phyloP scores from a whole-genome alignment of 2,113 vertebrate species.

The Hoplias malabaricus region DNA sequence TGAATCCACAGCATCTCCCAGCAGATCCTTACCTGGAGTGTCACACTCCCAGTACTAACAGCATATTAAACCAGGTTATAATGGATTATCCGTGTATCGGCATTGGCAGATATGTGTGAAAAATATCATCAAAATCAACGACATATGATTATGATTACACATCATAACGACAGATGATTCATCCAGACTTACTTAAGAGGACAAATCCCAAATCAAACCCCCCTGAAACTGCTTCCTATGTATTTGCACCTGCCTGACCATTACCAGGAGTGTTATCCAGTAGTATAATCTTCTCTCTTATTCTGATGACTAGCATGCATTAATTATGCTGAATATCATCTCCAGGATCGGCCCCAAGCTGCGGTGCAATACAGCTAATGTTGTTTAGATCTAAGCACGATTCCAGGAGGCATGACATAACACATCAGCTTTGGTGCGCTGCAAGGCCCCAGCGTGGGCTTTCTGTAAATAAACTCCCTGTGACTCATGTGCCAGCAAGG shows the following conservation, averaged over 20 bases:
- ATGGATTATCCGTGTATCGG: too few species aligned
- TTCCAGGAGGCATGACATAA: conserved; percentile 67
- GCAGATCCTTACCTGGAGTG: too few species aligned
- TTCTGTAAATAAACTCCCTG: conserved; percentile 54
- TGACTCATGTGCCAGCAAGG: conserved; percentile 42
- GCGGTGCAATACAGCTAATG: conserved; percentile 55
- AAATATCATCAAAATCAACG: too few species aligned
- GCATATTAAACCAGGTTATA: too few species aligned
- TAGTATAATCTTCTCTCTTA: conserved; percentile 40
- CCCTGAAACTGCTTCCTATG: not conserved
- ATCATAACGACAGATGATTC: not conserved
- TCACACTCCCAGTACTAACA: too few species aligned
- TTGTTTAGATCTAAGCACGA: conserved; percentile 69
- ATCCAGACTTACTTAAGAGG: conserved; percentile 11
- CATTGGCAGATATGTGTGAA: too few species aligned
- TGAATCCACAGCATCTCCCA: too few species aligned
- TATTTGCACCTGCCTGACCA: not conserved
- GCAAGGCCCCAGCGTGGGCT: conserved; percentile 61
- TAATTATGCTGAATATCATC: conserved; percentile 1
- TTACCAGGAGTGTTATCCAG: not conserved
- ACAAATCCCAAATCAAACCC: not conserved
- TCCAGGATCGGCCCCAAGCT: not conserved
- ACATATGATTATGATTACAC: conserved; percentile 18
- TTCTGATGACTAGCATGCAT: not conserved
- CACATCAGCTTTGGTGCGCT: conserved; percentile 65